These are phyloP conservation scores for Pammene aurita DNA, from an alignment of 2,888 invertebrate genomes.

Conservation along the genomic window DNA sequence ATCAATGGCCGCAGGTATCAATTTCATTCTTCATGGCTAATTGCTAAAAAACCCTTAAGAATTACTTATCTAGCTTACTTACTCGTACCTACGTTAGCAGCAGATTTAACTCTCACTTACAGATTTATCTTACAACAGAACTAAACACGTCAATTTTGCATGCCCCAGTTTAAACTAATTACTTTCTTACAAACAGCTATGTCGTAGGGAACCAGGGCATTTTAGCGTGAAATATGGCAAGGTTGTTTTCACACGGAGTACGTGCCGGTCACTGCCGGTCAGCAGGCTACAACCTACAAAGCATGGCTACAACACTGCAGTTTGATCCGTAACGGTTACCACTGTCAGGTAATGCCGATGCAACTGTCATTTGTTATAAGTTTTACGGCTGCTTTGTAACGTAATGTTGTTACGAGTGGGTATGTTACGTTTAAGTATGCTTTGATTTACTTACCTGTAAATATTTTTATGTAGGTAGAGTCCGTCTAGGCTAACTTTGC, in stretches of 20 bases:
- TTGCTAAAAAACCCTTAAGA: no score
- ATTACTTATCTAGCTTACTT: no score
- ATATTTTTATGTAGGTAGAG: no score
- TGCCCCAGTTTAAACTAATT: slow-evolving; percentile 30
- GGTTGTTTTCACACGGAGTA: slow-evolving; percentile 47
- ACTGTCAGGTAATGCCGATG: slow-evolving; percentile 4
- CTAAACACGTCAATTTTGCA: slow-evolving; percentile 15
- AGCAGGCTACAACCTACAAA: slow-evolving; percentile 36
- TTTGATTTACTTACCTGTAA: no score
- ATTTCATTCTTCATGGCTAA: no score
- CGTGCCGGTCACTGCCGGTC: slow-evolving; percentile 53
- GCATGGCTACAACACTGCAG: background rate
- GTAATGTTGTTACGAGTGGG: background rate
- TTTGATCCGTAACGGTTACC: slow-evolving; percentile 17
- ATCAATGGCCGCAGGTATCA: no score
- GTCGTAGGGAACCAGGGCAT: slow-evolving; percentile 42
- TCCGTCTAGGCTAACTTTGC: no score
- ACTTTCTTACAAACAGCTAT: slow-evolving; percentile 34
- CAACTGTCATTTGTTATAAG: slow-evolving; percentile 10
- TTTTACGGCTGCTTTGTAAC: slow-evolving; percentile 3
- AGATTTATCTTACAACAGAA: background rate
- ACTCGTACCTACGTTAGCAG: background rate
- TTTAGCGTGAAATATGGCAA: slow-evolving; percentile 54
- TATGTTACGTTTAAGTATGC: background rate
- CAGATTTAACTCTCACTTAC: background rate